phyloP scores from a whole-genome alignment of 2,113 vertebrate genomes.

The Alethe diademata region DNA sequence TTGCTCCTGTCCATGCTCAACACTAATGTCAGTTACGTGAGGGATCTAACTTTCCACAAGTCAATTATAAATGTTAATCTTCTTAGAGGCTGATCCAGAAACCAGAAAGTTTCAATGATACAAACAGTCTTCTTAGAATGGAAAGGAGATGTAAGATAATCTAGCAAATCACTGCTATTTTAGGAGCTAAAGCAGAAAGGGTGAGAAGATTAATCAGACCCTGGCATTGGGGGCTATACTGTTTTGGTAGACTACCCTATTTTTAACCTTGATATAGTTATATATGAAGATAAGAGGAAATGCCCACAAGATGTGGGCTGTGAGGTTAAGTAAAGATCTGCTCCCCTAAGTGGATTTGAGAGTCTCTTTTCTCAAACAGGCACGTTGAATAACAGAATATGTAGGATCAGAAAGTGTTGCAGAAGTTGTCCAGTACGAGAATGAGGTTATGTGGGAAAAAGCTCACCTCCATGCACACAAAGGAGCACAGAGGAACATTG shows the following conservation, averaged over 20 bases:
- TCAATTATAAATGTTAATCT: conserved; percentile 48
- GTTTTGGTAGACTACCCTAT: background rate
- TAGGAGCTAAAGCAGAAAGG: background rate
- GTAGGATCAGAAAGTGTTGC: background rate
- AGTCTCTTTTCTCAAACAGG: background rate
- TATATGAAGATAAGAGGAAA: background rate
- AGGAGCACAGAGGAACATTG: background rate
- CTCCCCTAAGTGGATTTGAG: background rate
- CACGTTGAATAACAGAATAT: background rate
- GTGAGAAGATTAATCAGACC: conserved; percentile 13
- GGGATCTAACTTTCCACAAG: background rate
- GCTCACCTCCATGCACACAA: background rate
- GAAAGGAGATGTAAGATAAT: conserved; percentile 35
- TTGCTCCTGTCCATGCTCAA: background rate
- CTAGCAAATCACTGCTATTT: conserved; percentile 36
- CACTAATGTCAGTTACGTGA: background rate
- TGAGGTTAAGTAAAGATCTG: background rate
- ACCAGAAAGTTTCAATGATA: background rate
- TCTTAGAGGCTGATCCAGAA: conserved; percentile 19
- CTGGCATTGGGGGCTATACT: background rate
- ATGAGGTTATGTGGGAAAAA: background rate
- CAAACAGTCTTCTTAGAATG: background rate
- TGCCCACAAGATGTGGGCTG: background rate
- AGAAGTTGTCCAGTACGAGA: background rate
- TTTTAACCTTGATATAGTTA: background rate